Percentiles rank a stretch among this genome's conserved stretches.
Conservation (phyloP, 2,888 invertebrate species). For the Campoplex capitator region DNA sequence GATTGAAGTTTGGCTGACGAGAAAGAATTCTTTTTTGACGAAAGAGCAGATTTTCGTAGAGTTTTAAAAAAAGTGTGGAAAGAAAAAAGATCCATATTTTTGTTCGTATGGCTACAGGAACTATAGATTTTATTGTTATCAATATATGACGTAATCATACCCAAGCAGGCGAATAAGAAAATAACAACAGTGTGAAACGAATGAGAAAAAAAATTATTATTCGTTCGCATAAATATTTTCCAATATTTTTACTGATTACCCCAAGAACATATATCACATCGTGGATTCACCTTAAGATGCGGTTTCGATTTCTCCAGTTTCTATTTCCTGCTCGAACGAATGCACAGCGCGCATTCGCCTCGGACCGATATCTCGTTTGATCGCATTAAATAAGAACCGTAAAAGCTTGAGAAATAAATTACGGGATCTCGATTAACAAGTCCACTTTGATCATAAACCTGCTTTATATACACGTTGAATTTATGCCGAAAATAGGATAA, state of each 20-base stretch:
- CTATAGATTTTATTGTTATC: not conserved
- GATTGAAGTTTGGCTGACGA: not conserved
- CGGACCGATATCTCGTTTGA: not conserved
- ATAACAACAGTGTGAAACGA: not conserved
- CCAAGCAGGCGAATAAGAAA: not conserved
- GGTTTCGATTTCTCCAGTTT: too few species aligned
- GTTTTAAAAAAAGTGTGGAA: not conserved
- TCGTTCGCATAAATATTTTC: not conserved
- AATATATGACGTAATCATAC: not conserved
- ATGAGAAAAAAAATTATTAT: not conserved
- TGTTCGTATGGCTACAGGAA: not conserved
- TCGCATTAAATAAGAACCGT: not conserved
- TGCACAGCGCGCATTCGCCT: too few species aligned
- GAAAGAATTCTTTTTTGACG: not conserved
- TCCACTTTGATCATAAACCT: not conserved
- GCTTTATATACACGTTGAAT: not conserved
- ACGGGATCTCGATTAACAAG: not conserved
- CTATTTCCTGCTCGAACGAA: too few species aligned
- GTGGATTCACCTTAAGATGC: too few species aligned
- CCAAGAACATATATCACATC: too few species aligned
- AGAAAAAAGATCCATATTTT: not conserved
- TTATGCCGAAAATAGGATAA: not conserved
- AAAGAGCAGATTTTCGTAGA: not conserved
- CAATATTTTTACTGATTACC: too few species aligned
- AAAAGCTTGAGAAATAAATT: not conserved